These are phyloP conservation scores for Diorhabda sublineata DNA, from an alignment of 1,140 invertebrate genomes.

Conservation along the genomic window DNA sequence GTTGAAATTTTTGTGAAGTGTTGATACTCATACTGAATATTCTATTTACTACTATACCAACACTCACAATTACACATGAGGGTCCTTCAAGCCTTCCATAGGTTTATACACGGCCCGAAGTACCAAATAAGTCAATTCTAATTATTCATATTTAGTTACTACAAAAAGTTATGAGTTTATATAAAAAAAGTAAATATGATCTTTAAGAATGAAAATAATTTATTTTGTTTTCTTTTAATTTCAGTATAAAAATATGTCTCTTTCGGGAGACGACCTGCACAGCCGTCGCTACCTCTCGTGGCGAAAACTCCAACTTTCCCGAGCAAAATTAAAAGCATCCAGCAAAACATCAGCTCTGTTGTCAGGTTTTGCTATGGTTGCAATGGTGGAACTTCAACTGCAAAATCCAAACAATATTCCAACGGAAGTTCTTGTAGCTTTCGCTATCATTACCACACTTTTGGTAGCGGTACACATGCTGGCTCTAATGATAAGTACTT, in stretches of 20 bases:
- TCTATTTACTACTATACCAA: too few species aligned
- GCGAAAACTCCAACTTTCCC: conserved; percentile 85
- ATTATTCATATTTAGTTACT: neutral
- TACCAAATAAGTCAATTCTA: neutral
- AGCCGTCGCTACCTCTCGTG: conserved; percentile 81
- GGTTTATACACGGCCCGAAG: neutral
- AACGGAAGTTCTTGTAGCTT: conserved; percentile 79
- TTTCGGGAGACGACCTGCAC: conserved; percentile 67
- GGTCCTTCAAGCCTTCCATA: neutral
- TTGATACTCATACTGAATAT: too few species aligned
- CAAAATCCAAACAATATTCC: conserved; percentile 49
- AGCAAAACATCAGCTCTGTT: conserved; percentile 94
- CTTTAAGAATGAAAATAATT: too few species aligned
- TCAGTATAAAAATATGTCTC: conserved; percentile 56
- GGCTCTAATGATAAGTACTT: conserved; percentile 98
- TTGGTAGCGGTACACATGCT: conserved; percentile 96
- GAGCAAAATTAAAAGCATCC: conserved; percentile 94
- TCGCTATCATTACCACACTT: conserved; percentile 91
- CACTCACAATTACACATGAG: too few species aligned
- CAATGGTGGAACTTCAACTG: conserved; percentile 62
- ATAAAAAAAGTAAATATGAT: neutral
- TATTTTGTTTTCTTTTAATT: conserved; percentile 2
- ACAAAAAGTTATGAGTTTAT: neutral
- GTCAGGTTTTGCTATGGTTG: conserved; percentile 97
- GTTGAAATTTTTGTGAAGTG: too few species aligned